Conservation (phyloP, 1,140 invertebrate species). For the Drosophila lowei region DNA sequence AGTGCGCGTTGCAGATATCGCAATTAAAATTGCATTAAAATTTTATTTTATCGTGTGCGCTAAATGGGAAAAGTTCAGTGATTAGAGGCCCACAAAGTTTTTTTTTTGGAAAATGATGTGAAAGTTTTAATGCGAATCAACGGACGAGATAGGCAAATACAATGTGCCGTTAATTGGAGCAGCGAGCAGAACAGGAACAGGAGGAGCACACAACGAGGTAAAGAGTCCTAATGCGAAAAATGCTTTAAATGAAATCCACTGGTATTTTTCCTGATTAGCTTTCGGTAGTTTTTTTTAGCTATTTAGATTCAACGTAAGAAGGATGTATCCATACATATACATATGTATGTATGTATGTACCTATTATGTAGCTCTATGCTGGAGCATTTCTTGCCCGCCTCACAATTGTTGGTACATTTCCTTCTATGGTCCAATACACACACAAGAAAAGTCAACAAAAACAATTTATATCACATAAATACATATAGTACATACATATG, state of each 20-base stretch:
- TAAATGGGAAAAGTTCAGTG: conserved; percentile 55
- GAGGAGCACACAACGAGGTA: conserved; percentile 27
- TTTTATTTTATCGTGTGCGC: conserved; percentile 45
- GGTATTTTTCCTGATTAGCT: conserved; percentile 48
- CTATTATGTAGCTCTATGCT: conserved; percentile 7
- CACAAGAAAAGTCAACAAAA: conserved; percentile 43
- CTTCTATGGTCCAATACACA: conserved; percentile 13
- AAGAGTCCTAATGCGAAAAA: conserved; percentile 16
- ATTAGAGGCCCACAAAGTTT: conserved; percentile 25
- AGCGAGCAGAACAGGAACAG: background rate
- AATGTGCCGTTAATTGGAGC: conserved; percentile 24
- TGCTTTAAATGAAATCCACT: conserved; percentile 39
- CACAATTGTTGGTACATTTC: conserved; percentile 37
- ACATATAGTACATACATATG: background rate
- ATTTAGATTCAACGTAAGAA: no score
- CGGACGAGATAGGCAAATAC: conserved; percentile 5
- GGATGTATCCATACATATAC: background rate
- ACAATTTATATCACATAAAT: conserved; percentile 31
- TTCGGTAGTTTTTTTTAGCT: conserved; percentile 18
- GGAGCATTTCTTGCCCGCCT: background rate
- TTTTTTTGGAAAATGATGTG: conserved; percentile 30
- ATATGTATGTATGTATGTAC: conserved; percentile 13
- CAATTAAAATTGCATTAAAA: conserved; percentile 63
- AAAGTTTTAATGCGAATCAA: conserved; percentile 43
- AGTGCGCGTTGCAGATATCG: conserved; percentile 45